Evolutionary conservation across 2,888 invertebrate genomes (phyloP).

Genomic region (Trichogramma evanescens): DNA sequence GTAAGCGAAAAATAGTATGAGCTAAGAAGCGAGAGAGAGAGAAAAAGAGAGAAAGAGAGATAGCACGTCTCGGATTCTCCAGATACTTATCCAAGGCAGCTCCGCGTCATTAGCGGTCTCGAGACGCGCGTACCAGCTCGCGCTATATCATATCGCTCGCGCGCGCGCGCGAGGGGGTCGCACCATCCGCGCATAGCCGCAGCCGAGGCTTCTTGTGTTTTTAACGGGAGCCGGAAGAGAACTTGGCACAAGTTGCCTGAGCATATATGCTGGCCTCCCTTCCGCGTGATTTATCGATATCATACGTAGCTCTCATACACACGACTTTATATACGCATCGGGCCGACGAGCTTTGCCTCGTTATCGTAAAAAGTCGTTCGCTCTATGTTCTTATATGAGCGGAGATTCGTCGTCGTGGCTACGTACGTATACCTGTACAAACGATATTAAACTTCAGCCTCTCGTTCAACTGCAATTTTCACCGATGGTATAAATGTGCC

Average conservation of each 20-base stretch:
- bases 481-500: too few species aligned
- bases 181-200: not conserved
- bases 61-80: conserved; percentile 19
- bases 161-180: conserved; percentile 19
- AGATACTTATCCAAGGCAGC: conserved; percentile 20
- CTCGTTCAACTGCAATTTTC: too few species aligned
- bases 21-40: not conserved
- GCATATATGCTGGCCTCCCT: conserved; percentile 7
- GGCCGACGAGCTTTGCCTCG: too few species aligned
- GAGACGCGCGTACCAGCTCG: not conserved
- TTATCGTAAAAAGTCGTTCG: too few species aligned
- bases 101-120: conserved; percentile 25
- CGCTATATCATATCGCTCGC: conserved; percentile 17
- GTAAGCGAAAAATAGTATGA: not conserved
- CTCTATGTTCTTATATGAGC: too few species aligned
- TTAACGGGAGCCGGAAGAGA: conserved; percentile 30
- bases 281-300: conserved; percentile 38
- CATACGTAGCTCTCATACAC: too few species aligned
- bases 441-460: too few species aligned
- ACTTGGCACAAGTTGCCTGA: too few species aligned
- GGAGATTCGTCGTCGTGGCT: too few species aligned
- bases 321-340: too few species aligned
- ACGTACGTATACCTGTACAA: too few species aligned
- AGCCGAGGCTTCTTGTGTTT: not conserved
- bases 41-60: not conserved